phyloP scores from a whole-genome alignment of 2,888 invertebrate species.

The Perizoma affinitatum region DNA sequence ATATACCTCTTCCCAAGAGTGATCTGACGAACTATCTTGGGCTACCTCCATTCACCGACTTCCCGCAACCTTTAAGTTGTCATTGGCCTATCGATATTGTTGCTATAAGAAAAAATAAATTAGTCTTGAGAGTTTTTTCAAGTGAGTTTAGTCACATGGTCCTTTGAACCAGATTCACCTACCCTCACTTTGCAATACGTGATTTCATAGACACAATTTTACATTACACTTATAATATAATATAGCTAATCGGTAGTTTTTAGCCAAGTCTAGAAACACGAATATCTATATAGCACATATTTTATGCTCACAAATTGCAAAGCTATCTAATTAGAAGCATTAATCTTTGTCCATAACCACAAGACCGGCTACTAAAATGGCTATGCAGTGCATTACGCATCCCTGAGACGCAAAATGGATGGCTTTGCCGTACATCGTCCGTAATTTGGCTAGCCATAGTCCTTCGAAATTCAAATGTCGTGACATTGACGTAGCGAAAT shows the following conservation, averaged over 20 bases:
- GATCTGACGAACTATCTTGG: too few species aligned
- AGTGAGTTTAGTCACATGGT: too few species aligned
- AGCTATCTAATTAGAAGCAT: constrained; percentile 32
- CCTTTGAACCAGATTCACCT: not conserved
- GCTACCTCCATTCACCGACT: too few species aligned
- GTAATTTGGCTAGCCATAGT: constrained; percentile 26
- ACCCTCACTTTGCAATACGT: not conserved
- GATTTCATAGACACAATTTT: not conserved
- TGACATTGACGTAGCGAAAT: constrained; percentile 17
- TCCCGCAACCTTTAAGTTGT: too few species aligned
- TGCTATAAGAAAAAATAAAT: too few species aligned
- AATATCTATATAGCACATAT: constrained; percentile 3
- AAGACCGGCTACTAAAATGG: constrained; percentile 32
- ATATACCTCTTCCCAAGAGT: too few species aligned
- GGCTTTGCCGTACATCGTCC: constrained; percentile 26
- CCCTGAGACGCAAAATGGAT: constrained; percentile 31
- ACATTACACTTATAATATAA: not conserved
- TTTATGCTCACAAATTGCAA: constrained; percentile 22
- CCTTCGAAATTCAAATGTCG: constrained; percentile 31
- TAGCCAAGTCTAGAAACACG: not conserved
- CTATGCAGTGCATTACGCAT: constrained; percentile 32
- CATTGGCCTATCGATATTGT: too few species aligned
- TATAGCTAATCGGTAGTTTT: not conserved
- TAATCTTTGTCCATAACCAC: constrained; percentile 33
- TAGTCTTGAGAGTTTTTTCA: too few species aligned